Percentiles rank a stretch among this genome's conserved stretches.
These are phyloP conservation scores for Archips crataeganus DNA, from an alignment of 2,888 invertebrate genomes.

Conservation along the genomic window DNA sequence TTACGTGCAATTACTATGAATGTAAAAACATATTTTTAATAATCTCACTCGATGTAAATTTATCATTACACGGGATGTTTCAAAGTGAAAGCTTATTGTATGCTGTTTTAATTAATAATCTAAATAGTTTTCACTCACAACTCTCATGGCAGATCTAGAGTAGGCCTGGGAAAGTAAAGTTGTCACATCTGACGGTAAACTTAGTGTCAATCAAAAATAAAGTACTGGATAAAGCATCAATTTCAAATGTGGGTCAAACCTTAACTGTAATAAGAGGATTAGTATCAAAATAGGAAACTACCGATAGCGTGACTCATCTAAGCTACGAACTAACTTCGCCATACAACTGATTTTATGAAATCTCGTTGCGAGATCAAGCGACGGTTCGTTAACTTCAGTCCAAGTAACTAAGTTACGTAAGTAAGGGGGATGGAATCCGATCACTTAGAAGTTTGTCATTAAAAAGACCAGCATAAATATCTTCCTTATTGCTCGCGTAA, in stretches of 20 bases:
- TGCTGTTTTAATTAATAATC: too few relatives aligned
- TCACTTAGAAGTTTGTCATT: constrained; percentile 50
- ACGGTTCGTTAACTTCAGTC: constrained; percentile 72
- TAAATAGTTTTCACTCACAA: too few relatives aligned
- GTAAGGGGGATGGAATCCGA: constrained; percentile 57
- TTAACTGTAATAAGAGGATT: constrained; percentile 20
- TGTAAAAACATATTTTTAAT: too few relatives aligned
- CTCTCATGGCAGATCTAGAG: too few relatives aligned
- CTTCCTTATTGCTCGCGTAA: constrained; percentile 30
- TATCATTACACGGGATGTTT: too few relatives aligned
- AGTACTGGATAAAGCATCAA: not conserved
- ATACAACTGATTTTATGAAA: constrained; percentile 66
- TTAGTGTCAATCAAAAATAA: not conserved
- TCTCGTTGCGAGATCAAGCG: constrained; percentile 59
- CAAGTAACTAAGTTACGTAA: constrained; percentile 65
- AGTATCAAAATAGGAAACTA: constrained; percentile 18
- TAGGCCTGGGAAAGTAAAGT: too few relatives aligned
- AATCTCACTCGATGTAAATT: too few relatives aligned
- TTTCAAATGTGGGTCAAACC: constrained; percentile 30
- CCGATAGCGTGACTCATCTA: constrained; percentile 38
- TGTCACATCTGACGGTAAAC: too few relatives aligned
- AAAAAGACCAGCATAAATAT: constrained; percentile 45
- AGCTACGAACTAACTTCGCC: constrained; percentile 62
- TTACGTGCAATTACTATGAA: too few relatives aligned
- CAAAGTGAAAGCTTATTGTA: too few relatives aligned